Evolutionary conservation across 2,888 invertebrate species (phyloP), one percentile per base, ranked within the genome.

Genomic region (Antitype chi): DNA sequence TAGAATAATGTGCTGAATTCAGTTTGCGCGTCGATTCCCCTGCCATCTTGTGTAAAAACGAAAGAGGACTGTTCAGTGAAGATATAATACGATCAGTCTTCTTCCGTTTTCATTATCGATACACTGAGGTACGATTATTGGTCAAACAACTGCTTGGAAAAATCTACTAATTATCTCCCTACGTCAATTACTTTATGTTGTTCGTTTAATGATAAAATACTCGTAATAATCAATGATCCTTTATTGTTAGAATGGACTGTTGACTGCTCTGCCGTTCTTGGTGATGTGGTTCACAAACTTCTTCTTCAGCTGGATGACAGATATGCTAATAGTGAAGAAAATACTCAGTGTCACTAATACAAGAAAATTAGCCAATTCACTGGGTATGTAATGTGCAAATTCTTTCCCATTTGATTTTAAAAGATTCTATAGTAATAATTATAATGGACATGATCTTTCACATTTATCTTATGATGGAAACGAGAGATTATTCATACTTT

Each of bases 251-350:
- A 98, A 98, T 89, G 98, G 98, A 2, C 84, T 98, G 13, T 92
- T 98, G 3, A 98, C 98, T 0, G 97, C 98, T 0, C 91, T 98
- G 0, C 98, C 98, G 0, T 98, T 98, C 89, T 92, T 98, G n/a
- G 97, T 97, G 9, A 98, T 98, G 96, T 98, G 98, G 97, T 84
- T 98, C 43, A 92, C 97, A 38, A 98, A 98, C 86, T 98, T 98
- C 87, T 96, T 98, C 71, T 97, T 98, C 91, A 98, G 98, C 64
- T 97, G 97, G 90, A 87, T 97, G 0, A 97, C 98, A 0, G 98
- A 98, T 88, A 96, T 95, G 89, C 88, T 97, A 0, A 97, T 98
- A 8, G 97, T 96, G 9, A 97, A 95, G 63, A 96, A 97, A 17
- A 88, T 96, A 2, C 82, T 97, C 0, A 96, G 94, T 8, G 94